These are phyloP conservation scores for Anser brachyrhynchus DNA, from an alignment of 2,113 vertebrate species.

Conservation along the genomic window DNA sequence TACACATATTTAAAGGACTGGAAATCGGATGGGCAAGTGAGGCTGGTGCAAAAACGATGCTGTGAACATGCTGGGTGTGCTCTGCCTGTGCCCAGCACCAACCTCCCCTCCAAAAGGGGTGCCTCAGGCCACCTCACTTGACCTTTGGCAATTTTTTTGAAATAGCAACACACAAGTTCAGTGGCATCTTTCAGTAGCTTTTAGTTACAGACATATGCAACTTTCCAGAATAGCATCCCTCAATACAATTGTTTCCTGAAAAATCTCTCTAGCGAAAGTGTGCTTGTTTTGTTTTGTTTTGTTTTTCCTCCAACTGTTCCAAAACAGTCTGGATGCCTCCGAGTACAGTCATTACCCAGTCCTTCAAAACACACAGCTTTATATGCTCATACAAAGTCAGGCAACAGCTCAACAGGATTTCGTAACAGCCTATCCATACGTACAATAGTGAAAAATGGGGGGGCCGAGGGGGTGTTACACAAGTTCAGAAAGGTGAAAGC, in stretches of 20 bases:
- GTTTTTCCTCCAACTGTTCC: not conserved
- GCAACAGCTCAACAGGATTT: not conserved
- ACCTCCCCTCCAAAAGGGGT: not conserved
- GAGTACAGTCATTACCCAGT: not conserved
- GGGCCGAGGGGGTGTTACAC: accelerated
- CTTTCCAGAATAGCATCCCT: not conserved
- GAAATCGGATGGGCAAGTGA: not conserved
- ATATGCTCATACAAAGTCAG: not conserved
- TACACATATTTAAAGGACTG: not conserved
- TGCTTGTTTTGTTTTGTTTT: accelerated
- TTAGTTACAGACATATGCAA: not conserved
- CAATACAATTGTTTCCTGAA: not conserved
- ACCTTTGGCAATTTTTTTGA: not conserved
- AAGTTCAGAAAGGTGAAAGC: not conserved
- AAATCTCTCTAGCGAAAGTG: not conserved
- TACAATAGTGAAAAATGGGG: accelerated
- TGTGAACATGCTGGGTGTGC: accelerated
- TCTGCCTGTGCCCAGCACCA: not conserved
- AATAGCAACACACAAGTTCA: not conserved
- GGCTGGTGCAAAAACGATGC: not conserved
- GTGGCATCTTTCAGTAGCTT: not conserved
- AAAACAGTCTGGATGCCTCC: not conserved
- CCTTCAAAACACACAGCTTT: not conserved
- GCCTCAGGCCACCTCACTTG: not conserved
- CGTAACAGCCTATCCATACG: not conserved